Conservation (phyloP, 2,113 vertebrate species). For the Rhadina sibilatrix region DNA sequence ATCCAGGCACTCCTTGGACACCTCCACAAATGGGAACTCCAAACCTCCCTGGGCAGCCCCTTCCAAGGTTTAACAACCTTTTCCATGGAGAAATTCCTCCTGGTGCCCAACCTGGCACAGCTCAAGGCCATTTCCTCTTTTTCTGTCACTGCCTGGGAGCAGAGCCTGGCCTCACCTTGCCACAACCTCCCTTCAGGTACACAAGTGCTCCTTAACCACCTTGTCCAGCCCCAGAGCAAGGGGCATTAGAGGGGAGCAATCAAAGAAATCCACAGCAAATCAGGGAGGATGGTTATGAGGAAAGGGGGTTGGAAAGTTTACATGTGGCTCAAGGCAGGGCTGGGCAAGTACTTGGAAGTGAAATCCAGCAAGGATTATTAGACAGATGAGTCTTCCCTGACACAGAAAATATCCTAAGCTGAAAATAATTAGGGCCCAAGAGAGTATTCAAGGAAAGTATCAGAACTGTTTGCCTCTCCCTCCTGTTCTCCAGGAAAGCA, state of each 20-base stretch:
- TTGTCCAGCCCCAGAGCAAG: background rate
- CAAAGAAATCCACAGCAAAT: background rate
- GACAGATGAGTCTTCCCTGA: background rate
- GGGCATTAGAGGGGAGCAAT: background rate
- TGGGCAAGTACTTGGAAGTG: background rate
- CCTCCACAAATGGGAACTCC: background rate
- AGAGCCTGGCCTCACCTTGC: background rate
- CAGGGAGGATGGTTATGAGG: background rate
- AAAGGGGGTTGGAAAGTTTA: background rate
- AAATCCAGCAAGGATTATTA: background rate
- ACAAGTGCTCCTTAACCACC: background rate
- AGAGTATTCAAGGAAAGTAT: background rate
- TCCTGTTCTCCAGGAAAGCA: background rate
- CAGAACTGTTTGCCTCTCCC: background rate
- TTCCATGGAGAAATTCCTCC: background rate
- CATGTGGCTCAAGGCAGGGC: background rate
- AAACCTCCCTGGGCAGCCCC: background rate
- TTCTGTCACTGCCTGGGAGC: background rate
- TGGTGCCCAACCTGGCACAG: background rate
- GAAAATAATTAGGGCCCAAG: conserved; percentile 7
- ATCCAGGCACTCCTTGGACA: rapidly evolving
- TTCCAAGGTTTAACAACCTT: background rate
- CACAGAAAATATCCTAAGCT: background rate
- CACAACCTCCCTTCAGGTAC: background rate
- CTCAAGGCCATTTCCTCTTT: background rate